A percentile compares a stretch with the other conserved stretches of the same genome.
Evolutionary conservation across 2,113 vertebrate genomes (phyloP).

Genomic region (Cryptotis parvus): DNA sequence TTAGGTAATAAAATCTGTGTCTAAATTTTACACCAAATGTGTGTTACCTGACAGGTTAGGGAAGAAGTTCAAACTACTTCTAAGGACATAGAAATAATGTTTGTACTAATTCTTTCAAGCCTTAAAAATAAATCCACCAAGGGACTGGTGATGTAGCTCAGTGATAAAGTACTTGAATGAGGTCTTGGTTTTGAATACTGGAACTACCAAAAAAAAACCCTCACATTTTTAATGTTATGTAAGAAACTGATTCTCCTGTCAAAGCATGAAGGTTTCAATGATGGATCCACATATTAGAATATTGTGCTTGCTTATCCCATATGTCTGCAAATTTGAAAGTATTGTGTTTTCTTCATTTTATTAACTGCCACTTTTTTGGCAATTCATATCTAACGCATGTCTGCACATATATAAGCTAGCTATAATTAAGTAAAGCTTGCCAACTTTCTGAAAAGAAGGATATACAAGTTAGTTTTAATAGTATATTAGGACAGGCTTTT

Average conservation of each 20-base stretch:
- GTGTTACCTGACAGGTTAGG: not conserved
- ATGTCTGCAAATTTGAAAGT: constrained; percentile 33
- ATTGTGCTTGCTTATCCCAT: not conserved
- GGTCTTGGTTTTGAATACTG: too few species aligned
- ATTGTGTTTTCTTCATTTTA: constrained; percentile 30
- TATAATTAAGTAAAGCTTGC: not conserved
- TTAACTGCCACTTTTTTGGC: not conserved
- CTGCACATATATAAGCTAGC: not conserved
- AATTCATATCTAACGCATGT: not conserved
- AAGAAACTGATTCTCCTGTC: not conserved
- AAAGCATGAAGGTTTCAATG: constrained; percentile 7
- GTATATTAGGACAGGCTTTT: not conserved
- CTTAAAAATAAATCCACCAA: constrained; percentile 2
- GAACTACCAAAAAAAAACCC: too few species aligned
- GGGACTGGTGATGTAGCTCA: too few species aligned
- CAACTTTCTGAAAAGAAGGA: constrained; percentile 38
- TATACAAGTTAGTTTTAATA: constrained; percentile 42
- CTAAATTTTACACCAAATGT: not conserved
- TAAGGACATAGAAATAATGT: constrained; percentile 45
- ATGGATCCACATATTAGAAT: not conserved
- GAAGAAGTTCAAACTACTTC: not conserved
- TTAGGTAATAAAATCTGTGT: not conserved
- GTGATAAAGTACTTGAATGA: too few species aligned
- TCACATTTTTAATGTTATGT: not conserved
- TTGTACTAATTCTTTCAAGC: not conserved